These are phyloP conservation scores for Crossaster papposus DNA, from an alignment of 53 echinoderm and acorn worm species.

Conservation along the genomic window DNA sequence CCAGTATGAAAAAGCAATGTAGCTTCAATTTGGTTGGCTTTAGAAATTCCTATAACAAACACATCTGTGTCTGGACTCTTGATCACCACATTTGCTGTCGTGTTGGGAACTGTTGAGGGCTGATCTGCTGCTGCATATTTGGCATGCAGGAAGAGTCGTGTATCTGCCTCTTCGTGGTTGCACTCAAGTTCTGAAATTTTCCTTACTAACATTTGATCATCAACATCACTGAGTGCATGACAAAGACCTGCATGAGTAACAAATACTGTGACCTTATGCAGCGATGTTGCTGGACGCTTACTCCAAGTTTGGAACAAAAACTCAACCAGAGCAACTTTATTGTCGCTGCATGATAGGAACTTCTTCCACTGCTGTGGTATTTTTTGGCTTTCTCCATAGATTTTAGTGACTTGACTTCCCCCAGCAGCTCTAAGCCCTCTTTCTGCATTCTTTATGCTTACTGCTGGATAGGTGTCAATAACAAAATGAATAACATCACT, in stretches of 20 bases:
- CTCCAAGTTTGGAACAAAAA: constrained; percentile 50
- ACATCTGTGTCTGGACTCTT: constrained; percentile 74
- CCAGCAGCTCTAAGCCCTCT: too few relatives aligned
- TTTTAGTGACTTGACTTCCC: constrained; percentile 42
- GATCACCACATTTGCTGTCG: constrained; percentile 20
- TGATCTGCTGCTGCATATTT: neutral
- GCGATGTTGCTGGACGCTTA: constrained; percentile 5
- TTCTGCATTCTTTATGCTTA: too few relatives aligned
- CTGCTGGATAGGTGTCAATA: constrained; percentile 51
- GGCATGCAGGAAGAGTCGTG: constrained; percentile 57
- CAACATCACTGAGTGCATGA: constrained; percentile 44
- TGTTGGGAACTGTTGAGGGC: neutral
- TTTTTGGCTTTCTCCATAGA: constrained; percentile 43
- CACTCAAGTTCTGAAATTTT: constrained; percentile 13
- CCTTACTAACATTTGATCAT: neutral
- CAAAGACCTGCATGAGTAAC: constrained; percentile 62
- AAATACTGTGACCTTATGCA: constrained; percentile 59
- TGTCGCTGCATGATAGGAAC: constrained; percentile 38
- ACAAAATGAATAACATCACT: constrained; percentile 63
- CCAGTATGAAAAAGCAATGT: constrained; percentile 62
- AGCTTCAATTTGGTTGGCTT: constrained; percentile 17
- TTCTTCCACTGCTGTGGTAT: constrained; percentile 69
- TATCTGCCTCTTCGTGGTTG: constrained; percentile 72
- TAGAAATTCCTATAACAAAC: constrained; percentile 63
- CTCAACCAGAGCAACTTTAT: constrained; percentile 47